phyloP scores from a whole-genome alignment of 2,888 invertebrate species.

The Drosophila niveifrons region DNA sequence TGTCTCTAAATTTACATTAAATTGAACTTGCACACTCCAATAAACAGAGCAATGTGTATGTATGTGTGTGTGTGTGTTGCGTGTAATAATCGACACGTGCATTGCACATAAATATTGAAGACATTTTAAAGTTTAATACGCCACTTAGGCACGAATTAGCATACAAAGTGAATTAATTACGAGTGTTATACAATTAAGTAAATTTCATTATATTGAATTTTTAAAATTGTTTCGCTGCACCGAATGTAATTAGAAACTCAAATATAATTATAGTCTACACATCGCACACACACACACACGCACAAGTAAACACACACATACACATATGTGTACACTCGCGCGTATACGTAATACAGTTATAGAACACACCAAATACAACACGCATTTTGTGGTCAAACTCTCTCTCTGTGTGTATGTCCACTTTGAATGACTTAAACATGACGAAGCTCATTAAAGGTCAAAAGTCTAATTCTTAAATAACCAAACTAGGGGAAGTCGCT shows the following conservation, averaged over 20 bases:
- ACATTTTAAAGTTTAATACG: constrained; percentile 81
- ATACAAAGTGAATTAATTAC: constrained; percentile 83
- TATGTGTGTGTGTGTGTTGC: constrained; percentile 32
- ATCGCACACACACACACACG: constrained; percentile 22
- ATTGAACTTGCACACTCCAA: constrained; percentile 52
- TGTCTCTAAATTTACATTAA: constrained; percentile 62
- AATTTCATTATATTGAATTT: constrained; percentile 83
- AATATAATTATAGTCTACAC: constrained; percentile 70
- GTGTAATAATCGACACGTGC: constrained; percentile 81
- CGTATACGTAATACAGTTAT: constrained; percentile 22
- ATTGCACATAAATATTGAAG: constrained; percentile 76
- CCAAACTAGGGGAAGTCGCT: background rate
- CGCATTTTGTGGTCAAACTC: constrained; percentile 43
- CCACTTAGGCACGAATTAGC: constrained; percentile 81
- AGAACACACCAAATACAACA: constrained; percentile 32
- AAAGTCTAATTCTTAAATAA: constrained; percentile 8
- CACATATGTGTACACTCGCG: constrained; percentile 4
- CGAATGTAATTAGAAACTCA: constrained; percentile 79
- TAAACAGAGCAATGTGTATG: constrained; percentile 22
- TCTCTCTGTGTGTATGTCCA: constrained; percentile 7
- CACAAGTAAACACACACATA: constrained; percentile 4
- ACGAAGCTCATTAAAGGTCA: constrained; percentile 29
- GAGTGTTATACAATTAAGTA: constrained; percentile 83
- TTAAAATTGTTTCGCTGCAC: constrained; percentile 71
- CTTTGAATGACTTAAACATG: constrained; percentile 14